Evolutionary conservation across 2,113 vertebrate species (phyloP).

Genomic region (Thalassoma bifasciatum): DNA sequence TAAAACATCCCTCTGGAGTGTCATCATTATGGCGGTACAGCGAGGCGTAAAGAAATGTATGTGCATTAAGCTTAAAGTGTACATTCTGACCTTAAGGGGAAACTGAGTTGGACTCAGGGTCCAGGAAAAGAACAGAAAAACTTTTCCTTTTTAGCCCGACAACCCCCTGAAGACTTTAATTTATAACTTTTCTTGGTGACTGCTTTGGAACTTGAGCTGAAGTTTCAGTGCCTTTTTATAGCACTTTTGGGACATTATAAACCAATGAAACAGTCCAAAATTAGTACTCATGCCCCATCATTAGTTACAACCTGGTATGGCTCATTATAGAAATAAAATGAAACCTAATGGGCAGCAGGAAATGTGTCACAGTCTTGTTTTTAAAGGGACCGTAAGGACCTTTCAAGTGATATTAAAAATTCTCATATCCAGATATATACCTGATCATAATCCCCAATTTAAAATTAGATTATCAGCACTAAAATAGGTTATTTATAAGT

Average conservation of each 20-base stretch:
- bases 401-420: no score
- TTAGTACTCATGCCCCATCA: neutral
- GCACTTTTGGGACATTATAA: neutral
- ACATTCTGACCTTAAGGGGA: constrained; percentile 34
- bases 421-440: no score
- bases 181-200: no score
- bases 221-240: neutral
- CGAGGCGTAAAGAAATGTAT: constrained; percentile 5
- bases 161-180: neutral
- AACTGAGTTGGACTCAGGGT: neutral
- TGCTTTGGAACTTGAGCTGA: neutral
- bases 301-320: no score
- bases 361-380: no score
- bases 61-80: neutral
- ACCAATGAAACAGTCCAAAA: neutral
- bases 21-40: constrained; percentile 29
- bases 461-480: no score
- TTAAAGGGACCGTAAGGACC: no score
- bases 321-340: no score
- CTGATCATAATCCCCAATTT: no score
- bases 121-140: neutral
- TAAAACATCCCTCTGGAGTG: constrained; percentile 53
- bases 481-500: no score
- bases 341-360: no score
- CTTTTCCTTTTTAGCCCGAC: neutral